These are phyloP conservation scores for Heliconius hewitsoni DNA, from an alignment of 1,140 invertebrate species.

Conservation along the genomic window DNA sequence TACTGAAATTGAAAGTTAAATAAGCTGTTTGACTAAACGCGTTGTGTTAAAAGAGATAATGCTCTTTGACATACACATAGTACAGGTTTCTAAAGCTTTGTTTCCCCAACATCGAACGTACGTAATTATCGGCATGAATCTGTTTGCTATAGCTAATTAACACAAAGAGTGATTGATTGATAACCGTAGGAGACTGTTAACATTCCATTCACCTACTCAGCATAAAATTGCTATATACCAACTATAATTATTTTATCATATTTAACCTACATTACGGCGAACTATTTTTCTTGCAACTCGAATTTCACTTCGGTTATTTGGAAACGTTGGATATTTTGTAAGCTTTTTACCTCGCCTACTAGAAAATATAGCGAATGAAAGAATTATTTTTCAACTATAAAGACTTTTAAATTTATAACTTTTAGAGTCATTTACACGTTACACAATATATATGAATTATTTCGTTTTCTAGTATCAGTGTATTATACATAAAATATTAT, in stretches of 20 bases:
- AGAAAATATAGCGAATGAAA: not conserved
- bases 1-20: not conserved
- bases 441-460: not conserved
- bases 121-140: not conserved
- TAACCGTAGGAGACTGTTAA: slow-evolving; percentile 38
- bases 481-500: too few species aligned
- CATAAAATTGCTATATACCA: slow-evolving; percentile 28
- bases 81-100: not conserved
- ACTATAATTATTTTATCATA: slow-evolving; percentile 28
- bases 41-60: not conserved
- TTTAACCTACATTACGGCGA: slow-evolving; percentile 22
- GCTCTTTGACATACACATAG: not conserved
- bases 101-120: not conserved
- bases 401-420: too few species aligned
- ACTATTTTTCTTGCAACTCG: slow-evolving; percentile 14
- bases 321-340: not conserved
- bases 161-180: slow-evolving; percentile 44
- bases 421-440: too few species aligned
- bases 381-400: not conserved
- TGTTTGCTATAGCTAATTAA: slow-evolving; percentile 29
- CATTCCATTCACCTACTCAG: slow-evolving; percentile 36
- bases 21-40: not conserved
- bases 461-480: not conserved
- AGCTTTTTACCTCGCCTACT: not conserved
- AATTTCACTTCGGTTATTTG: slow-evolving; percentile 10